Conservation (phyloP, 2,113 vertebrate species). For the Hydropotes inermis region DNA sequence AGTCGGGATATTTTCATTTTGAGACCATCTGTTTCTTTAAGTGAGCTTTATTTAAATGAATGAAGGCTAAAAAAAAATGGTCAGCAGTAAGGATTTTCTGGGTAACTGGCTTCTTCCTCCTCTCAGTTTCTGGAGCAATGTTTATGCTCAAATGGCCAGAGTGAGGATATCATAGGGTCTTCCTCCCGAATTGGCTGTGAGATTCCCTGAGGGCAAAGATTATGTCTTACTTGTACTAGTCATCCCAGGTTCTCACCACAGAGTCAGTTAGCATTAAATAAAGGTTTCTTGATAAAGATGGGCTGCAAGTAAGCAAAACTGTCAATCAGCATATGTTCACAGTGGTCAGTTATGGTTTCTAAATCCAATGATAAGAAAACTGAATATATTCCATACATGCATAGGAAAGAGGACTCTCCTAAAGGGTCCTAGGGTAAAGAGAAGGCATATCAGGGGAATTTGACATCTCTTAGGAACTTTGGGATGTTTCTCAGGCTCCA, state of each 20-base stretch:
- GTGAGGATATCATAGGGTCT: not conserved
- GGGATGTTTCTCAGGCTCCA: not conserved
- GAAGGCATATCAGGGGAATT: not conserved
- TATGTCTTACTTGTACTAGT: not conserved
- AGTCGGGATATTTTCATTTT: slow-evolving; percentile 49
- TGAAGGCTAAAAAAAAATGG: slow-evolving; percentile 19
- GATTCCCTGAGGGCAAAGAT: not conserved
- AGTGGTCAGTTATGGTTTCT: not conserved
- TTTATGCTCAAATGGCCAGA: not conserved
- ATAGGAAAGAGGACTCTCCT: not conserved
- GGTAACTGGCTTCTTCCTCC: not conserved
- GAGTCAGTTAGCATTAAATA: not conserved
- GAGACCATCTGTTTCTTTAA: slow-evolving; percentile 52
- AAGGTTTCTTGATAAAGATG: not conserved
- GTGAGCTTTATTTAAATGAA: slow-evolving; percentile 52
- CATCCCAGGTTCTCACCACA: not conserved
- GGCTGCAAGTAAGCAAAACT: not conserved
- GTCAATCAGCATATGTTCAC: not conserved
- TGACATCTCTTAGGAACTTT: not conserved
- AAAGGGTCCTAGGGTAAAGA: not conserved
- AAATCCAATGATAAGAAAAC: not conserved
- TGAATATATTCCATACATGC: not conserved
- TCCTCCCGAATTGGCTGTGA: not conserved
- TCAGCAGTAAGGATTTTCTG: slow-evolving; percentile 24
- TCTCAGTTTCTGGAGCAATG: not conserved